Evolutionary conservation across 2,797 vertebrate genomes (phyloP), one percentile per base, ranked within the genome.

Genomic region (Strix occidentalis): DNA sequence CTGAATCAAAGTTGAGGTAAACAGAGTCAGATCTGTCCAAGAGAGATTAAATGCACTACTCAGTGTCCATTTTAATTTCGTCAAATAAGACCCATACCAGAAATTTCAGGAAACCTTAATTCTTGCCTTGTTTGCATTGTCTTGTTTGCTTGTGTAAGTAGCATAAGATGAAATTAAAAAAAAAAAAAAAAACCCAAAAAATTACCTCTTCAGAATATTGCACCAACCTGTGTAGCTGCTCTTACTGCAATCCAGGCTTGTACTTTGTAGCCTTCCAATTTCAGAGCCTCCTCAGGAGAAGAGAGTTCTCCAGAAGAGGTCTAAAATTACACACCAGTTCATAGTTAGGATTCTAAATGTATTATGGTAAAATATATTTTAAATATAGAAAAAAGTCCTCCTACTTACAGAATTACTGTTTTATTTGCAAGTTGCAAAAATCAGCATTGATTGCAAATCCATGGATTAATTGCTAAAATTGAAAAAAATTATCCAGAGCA

Each of bases 211-310:
- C 43, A 91, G 63, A 78, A 81, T 79, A 81, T 48, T 72, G 63
- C 28, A 96, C 98, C 87, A 88, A 99, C 99, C 98, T 98, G 98
- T 69, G 97, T 87, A 84, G 99, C 98, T 64, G 98, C 98, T 97
- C 98, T 98, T 82, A 99, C 53, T 87, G 98, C 98, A 95, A 98
- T 97, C 98, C 99, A 99, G 93, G 98, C 98, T 91, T 98, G 95
- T 35, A 97, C 81, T 89, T 70, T 97, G 82, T 92, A 97, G 46
- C 78, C 68, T 84, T 98, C 97, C 69, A 60, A 72, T 72, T 35
- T 78, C 72, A 78, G 25, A 78, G 53, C 9, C 57, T 96, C 82
- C 23, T 94, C 96, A 84, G 71, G 33, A 82, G 54, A 9, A 80
- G 65, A 93, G 3, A 23, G 43, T 14, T 75, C 87, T 96, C 24